Base-by-base conservation (phyloP, 2,797 vertebrate genomes). In the Microctenopoma lineatum region DNA sequence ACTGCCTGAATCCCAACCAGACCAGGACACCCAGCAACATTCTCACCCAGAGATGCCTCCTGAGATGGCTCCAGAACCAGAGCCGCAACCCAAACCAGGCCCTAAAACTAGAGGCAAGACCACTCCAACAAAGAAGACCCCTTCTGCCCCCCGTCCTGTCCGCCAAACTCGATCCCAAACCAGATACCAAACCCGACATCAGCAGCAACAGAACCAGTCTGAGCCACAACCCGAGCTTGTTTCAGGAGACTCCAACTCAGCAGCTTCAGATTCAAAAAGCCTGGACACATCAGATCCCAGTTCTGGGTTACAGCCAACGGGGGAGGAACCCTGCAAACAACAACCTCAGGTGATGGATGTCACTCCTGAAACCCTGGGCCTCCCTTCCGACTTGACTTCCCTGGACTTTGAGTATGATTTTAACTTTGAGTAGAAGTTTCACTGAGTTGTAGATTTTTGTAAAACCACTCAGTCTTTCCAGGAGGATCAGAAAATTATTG, bases 161-260 rank as follows among this genome's bases (percentile, higher is more conserved):
- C 82, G 87, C n/a, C 90, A 90, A 68, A 90, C 91, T 0, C 81
- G 91, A 39, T 91, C 88, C 64, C 89, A 90, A 56, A 92, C 90
- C 38, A 79, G 90, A 47, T 90, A 88, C 75, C 90, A 90, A 71
- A 89, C 89, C 21, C 54, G 84, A 9, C 70, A 7, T n/a, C 86
- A 79, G 52, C 77, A 76, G 72, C 67, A 81, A 52, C 81, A 72
- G 41, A 73, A 34, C 34, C 76, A 70, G 29, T 27, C 66, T 0
- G 85, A 86, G 25, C 29, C 71, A 1, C 79, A 85, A 29, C 39
- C 50, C 0, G 77, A 87, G 4, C 27, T 14, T 0, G 13, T 38
- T 26, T 62, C 38, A 13, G 79, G 45, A 16, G 72, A 81, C 8
- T 59, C 60, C 45, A 72, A 83, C 52, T 32, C 45, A 3, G 55